A percentile compares a stretch with the other conserved stretches of the same genome.
phyloP scores from a whole-genome alignment of 2,888 invertebrate genomes.

The Aporophyla nigra region DNA sequence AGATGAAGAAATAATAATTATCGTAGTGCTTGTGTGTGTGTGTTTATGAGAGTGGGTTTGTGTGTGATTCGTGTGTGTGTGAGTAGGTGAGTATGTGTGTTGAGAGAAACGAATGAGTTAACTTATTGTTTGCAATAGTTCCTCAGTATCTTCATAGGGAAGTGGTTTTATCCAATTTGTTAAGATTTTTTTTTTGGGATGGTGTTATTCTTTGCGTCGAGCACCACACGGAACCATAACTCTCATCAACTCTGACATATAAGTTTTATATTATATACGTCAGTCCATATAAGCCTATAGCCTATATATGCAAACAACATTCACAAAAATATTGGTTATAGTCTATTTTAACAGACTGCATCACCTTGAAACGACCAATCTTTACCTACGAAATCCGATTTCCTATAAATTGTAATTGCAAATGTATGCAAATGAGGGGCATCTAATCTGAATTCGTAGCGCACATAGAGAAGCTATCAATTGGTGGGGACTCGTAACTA shows the following conservation, averaged over 20 bases:
- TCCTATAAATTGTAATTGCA: slow-evolving; percentile 50
- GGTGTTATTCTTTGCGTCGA: no score
- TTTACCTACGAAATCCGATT: slow-evolving; percentile 21
- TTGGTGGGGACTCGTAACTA: slow-evolving; percentile 57
- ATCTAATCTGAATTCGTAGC: slow-evolving; percentile 40
- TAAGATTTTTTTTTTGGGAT: no score
- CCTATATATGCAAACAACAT: slow-evolving; percentile 33
- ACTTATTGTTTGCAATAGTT: no score
- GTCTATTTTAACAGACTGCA: slow-evolving; percentile 3
- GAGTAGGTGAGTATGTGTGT: no score
- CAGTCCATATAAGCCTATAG: neutral
- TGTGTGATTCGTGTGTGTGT: no score
- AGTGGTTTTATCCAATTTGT: no score
- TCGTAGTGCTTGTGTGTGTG: no score
- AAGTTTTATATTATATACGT: neutral
- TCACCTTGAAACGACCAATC: slow-evolving; percentile 32
- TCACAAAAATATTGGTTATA: slow-evolving; percentile 20
- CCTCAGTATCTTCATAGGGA: no score
- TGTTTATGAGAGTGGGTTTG: no score
- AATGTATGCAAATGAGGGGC: slow-evolving; percentile 57
- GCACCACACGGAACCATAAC: no score
- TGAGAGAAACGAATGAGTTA: no score
- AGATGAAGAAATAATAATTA: no score
- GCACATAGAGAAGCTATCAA: slow-evolving; percentile 48
- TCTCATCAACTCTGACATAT: neutral